These are phyloP conservation scores for Takifugu flavidus DNA, from an alignment of 2,113 vertebrate species.

Conservation along the genomic window DNA sequence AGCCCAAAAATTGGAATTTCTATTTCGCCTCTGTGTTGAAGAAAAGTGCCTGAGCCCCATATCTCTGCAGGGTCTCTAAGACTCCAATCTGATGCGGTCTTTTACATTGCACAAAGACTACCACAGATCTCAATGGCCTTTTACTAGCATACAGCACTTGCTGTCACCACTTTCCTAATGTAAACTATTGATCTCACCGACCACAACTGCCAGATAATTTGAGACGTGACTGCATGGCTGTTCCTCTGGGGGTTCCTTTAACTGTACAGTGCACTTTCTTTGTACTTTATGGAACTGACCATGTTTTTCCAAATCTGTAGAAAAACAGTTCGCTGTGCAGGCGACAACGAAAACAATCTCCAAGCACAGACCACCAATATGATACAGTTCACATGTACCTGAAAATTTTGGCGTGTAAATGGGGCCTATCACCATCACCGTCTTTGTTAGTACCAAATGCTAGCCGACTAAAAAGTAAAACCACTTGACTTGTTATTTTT, in stretches of 20 bases:
- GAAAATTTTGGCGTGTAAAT: no score
- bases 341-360: no score
- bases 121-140: neutral
- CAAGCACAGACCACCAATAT: no score
- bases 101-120: neutral
- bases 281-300: no score
- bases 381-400: no score
- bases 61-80: slow-evolving; percentile 7
- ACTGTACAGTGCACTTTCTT: no score
- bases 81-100: slow-evolving; percentile 6
- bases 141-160: neutral
- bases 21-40: slow-evolving; percentile 18
- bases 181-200: slow-evolving; percentile 16
- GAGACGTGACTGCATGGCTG: neutral
- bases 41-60: slow-evolving; percentile 13
- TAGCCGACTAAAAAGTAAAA: neutral
- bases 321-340: no score
- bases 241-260: neutral
- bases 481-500: neutral
- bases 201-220: neutral
- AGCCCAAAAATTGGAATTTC: slow-evolving; percentile 22
- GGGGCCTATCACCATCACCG: no score
- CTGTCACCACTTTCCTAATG: slow-evolving; percentile 8
- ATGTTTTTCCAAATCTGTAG: no score
- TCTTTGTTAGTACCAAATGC: no score